phyloP scores from a whole-genome alignment of 35 echinoderm and acorn worm genomes.

The Ophiothrix spiculata region DNA sequence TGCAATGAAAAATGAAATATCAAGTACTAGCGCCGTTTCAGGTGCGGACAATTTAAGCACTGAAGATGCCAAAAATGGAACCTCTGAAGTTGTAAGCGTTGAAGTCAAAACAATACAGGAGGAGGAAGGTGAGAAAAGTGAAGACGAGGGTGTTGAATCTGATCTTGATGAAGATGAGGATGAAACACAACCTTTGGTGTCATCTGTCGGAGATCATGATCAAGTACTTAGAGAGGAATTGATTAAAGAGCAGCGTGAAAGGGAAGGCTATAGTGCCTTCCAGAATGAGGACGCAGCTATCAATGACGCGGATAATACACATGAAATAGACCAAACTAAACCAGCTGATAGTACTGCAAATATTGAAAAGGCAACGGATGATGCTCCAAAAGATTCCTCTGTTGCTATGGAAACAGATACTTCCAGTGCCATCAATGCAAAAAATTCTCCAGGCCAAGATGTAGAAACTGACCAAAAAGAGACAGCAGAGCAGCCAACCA shows the following conservation, averaged over 20 bases:
- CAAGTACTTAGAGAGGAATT: not conserved
- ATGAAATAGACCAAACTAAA: not conserved
- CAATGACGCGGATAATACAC: not conserved
- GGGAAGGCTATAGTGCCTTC: not conserved
- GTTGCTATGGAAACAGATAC: not conserved
- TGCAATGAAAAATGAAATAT: not conserved
- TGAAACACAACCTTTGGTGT: not conserved
- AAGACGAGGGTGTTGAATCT: not conserved
- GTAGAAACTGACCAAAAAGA: not conserved
- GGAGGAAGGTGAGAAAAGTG: not conserved
- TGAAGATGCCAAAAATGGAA: not conserved
- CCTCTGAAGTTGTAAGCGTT: not conserved
- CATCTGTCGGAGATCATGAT: not conserved
- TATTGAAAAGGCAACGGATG: not conserved
- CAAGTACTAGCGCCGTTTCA: not conserved
- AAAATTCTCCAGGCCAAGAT: not conserved
- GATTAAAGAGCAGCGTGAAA: not conserved
- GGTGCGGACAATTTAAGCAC: not conserved
- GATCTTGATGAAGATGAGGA: slow-evolving; percentile 36
- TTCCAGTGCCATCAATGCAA: slow-evolving; percentile 3
- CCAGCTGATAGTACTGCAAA: not conserved
- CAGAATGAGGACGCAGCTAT: not conserved
- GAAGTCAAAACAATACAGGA: not conserved
- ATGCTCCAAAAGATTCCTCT: not conserved
- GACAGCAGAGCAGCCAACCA: not conserved